Evolutionary conservation across 2,888 invertebrate species (phyloP).

Genomic region (Noctua janthina): DNA sequence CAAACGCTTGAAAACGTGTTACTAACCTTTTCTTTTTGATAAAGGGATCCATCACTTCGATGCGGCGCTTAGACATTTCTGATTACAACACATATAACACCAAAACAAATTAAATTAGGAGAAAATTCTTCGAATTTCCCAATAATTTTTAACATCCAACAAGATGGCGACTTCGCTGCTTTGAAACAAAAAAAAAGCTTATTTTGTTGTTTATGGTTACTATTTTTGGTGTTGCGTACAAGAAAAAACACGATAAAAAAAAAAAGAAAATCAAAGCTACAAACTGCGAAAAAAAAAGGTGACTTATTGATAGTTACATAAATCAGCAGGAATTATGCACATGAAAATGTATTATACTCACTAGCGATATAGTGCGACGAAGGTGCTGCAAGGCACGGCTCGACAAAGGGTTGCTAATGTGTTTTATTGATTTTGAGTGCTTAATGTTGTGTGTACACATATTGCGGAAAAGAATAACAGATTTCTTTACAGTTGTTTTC

Average conservation of each 20-base stretch:
- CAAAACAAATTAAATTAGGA: conserved; percentile 64
- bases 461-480: too few species aligned
- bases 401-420: too few species aligned
- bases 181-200: conserved; percentile 56
- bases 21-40: conserved; percentile 93
- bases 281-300: neutral
- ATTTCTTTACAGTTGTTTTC: neutral
- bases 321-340: neutral
- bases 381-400: neutral
- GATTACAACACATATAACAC: conserved; percentile 76
- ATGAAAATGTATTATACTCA: neutral
- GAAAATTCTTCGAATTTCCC: conserved; percentile 71
- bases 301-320: neutral
- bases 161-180: conserved; percentile 82
- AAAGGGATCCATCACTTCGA: conserved; percentile 96
- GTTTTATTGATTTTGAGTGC: neutral
- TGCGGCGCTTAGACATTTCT: conserved; percentile 95
- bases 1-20: conserved; percentile 61
- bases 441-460: neutral
- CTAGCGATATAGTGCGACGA: neutral
- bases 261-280: neutral
- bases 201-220: conserved; percentile 52
- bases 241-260: neutral
- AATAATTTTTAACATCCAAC: conserved; percentile 77
- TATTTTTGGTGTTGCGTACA: conserved; percentile 19